Conservation (phyloP, 2,797 vertebrate genomes). For the Malurus splendens region DNA sequence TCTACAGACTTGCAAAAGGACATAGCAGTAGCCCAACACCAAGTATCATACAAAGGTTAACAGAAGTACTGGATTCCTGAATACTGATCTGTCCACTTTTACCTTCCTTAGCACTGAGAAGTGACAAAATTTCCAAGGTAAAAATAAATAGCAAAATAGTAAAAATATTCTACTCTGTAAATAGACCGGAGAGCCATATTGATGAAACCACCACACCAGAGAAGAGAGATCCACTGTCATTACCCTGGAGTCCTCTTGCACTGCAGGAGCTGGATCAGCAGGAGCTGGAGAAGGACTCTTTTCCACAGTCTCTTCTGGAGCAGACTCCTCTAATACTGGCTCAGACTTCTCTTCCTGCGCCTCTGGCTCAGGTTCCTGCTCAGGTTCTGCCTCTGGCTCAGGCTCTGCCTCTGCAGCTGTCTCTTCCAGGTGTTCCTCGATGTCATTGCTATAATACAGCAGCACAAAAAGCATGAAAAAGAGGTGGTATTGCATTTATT, state of each 20-base stretch:
- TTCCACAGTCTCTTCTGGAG: slow-evolving; percentile 75
- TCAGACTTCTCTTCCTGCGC: slow-evolving; percentile 78
- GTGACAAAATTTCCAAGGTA: background rate
- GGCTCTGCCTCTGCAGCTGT: slow-evolving; percentile 75
- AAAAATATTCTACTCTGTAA: background rate
- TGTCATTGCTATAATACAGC: slow-evolving; percentile 78
- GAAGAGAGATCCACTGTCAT: background rate
- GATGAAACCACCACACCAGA: background rate
- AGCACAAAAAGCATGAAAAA: background rate
- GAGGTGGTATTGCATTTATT: background rate
- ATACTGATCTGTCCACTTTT: fast-evolving
- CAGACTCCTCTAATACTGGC: slow-evolving; percentile 67
- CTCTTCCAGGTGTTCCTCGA: slow-evolving; percentile 84
- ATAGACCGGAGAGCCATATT: background rate
- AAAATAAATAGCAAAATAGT: background rate
- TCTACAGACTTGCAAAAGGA: background rate
- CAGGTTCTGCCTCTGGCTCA: slow-evolving; percentile 81
- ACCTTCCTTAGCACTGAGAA: background rate
- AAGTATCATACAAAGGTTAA: background rate
- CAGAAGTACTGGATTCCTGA: fast-evolving
- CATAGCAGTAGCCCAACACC: background rate
- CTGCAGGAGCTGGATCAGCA: slow-evolving; percentile 75
- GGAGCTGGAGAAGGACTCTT: slow-evolving; percentile 85
- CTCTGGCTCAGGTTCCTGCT: slow-evolving; percentile 80
- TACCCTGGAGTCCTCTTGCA: slow-evolving; percentile 89